These are phyloP conservation scores for Platysternon megacephalum DNA, from an alignment of 2,113 vertebrate genomes.

Conservation along the genomic window DNA sequence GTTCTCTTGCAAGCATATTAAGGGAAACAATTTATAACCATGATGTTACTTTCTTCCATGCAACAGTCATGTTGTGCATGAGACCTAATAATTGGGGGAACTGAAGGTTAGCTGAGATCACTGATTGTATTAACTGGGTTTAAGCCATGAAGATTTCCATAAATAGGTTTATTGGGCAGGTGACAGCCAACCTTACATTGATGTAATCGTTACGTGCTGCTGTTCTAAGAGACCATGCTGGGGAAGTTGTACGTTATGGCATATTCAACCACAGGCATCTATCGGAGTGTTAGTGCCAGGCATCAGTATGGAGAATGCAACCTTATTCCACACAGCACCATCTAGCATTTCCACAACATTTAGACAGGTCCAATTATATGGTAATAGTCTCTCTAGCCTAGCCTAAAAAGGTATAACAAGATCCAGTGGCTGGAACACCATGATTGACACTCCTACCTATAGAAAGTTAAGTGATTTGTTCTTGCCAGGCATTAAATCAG, in stretches of 20 bases:
- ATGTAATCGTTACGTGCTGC: not conserved
- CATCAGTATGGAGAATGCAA: not conserved
- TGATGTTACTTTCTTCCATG: not conserved
- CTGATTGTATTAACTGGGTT: not conserved
- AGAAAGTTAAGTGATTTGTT: not conserved
- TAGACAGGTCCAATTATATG: not conserved
- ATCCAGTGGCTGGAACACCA: not conserved
- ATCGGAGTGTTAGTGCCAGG: not conserved
- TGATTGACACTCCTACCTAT: rapidly evolving
- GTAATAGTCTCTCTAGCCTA: not conserved
- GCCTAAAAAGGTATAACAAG: not conserved
- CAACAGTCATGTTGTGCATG: not conserved
- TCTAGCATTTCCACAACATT: not conserved
- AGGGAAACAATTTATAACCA: not conserved
- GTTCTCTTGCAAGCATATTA: not conserved
- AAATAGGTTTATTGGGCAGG: not conserved
- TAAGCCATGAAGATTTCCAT: not conserved
- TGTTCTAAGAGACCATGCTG: not conserved
- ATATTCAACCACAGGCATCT: not conserved
- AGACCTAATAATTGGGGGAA: not conserved
- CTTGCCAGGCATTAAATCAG: not conserved
- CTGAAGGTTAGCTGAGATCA: not conserved
- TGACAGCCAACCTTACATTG: not conserved
- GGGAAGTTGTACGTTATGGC: not conserved
- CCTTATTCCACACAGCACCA: not conserved